Evolutionary conservation across 2,888 invertebrate species (phyloP), one percentile per base, ranked within the genome.

Genomic region (Azorinus chamasolen): DNA sequence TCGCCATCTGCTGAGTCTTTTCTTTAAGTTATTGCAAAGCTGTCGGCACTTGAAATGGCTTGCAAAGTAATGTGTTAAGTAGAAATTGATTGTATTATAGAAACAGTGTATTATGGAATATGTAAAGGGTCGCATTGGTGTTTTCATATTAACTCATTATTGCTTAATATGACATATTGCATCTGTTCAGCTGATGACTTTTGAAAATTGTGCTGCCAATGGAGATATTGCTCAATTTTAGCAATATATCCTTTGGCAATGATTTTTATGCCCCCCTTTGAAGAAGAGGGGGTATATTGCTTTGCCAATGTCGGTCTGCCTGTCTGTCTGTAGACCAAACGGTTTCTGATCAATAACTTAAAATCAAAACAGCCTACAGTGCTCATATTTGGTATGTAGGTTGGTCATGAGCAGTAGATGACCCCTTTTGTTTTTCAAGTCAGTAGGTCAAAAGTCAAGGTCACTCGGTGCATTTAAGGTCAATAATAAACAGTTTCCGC

Each of bases 1-100:
- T 41, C 41, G 41, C 41, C 41, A 41, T 41, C 41, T 41, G 41
- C 41, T 41, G 41, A 41, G 41, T 41, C 41, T 41, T 41, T 41
- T 41, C 41, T 41, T 41, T 41, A 41, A 41, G 41, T 41, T 41
- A 41, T 41, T 41, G 41, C 41, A 41, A 41, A 41, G 41, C 41
- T 41, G 41, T 41, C 41, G 41, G 41, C 41, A 41, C 41, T 41
- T 41, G 41, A 41, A 41, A 41, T 41, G 41, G 41, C n/a, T n/a
- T n/a, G n/a, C 41, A 41, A 41, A 41, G 41, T 41, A 41, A 41
- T 41, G 41, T 41, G 41, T 41, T 41, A 41, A 41, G 41, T 41
- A 41, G 41, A 41, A 41, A 41, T 41, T 41, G 41, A 41, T 41
- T 41, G 41, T 41, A 41, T 41, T 41, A 41, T 41, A 41, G 41